These are phyloP conservation scores for Beris morrisii DNA, from an alignment of 2,888 invertebrate species.

Conservation along the genomic window DNA sequence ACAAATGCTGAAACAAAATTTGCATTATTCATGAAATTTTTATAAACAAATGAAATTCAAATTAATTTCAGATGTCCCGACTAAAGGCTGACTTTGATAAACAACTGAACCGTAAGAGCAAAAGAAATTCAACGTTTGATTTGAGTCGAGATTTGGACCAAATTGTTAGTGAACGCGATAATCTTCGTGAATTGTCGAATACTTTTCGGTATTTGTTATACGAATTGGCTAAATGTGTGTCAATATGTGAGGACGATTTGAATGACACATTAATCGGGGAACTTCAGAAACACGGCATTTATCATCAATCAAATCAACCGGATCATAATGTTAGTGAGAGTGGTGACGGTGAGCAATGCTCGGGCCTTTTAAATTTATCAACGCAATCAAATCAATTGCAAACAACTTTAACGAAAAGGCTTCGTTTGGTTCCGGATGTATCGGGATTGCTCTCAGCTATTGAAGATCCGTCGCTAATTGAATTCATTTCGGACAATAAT, in stretches of 20 bases:
- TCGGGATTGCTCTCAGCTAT: constrained; percentile 62
- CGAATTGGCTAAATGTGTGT: constrained; percentile 73
- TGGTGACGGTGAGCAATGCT: constrained; percentile 13
- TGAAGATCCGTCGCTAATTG: constrained; percentile 63
- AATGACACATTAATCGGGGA: constrained; percentile 73
- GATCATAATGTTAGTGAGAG: constrained; percentile 5
- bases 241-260: constrained; percentile 75
- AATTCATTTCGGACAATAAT: constrained; percentile 62
- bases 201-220: constrained; percentile 67
- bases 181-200: constrained; percentile 65
- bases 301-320: background rate
- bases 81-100: constrained; percentile 54
- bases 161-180: constrained; percentile 61
- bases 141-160: constrained; percentile 52
- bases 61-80: constrained; percentile 52
- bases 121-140: constrained; percentile 55
- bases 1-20: background rate
- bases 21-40: background rate
- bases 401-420: constrained; percentile 55
- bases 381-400: constrained; percentile 22
- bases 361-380: constrained; percentile 20
- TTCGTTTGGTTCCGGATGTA: constrained; percentile 74
- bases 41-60: background rate
- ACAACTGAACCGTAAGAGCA: constrained; percentile 54
- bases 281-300: constrained; percentile 38